Evolutionary conservation across 1,140 invertebrate species (phyloP).

Genomic region (Forficula auricularia): DNA sequence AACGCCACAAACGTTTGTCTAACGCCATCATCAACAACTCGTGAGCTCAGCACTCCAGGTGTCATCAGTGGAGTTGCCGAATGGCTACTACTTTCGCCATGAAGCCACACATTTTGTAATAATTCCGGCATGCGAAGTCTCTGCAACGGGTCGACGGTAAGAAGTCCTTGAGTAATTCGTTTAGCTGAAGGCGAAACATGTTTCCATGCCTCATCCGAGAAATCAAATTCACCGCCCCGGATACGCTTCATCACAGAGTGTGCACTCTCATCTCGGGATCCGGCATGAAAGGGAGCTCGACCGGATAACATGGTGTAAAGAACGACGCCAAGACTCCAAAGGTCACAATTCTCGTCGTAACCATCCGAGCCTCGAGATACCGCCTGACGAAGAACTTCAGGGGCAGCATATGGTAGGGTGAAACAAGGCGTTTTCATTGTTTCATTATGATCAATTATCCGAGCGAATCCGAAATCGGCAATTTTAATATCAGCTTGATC

Average conservation of each 20-base stretch:
- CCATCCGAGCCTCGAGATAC: conserved; percentile 29
- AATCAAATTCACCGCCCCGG: conserved; percentile 55
- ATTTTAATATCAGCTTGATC: conserved; percentile 57
- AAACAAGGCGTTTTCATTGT: conserved; percentile 67
- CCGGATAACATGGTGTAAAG: conserved; percentile 80
- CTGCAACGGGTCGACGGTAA: conserved; percentile 60
- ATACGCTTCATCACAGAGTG: conserved; percentile 61
- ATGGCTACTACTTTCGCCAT: conserved; percentile 22
- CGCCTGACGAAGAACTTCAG: conserved; percentile 58
- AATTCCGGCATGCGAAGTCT: conserved; percentile 51
- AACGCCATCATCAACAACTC: conserved; percentile 28
- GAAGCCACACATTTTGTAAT: conserved; percentile 44
- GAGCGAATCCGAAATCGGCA: conserved; percentile 81
- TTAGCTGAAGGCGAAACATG: conserved; percentile 57
- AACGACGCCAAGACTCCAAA: conserved; percentile 84
- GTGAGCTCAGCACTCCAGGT: conserved; percentile 30
- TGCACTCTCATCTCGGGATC: conserved; percentile 49
- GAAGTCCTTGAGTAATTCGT: conserved; percentile 50
- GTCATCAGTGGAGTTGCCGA: conserved; percentile 37
- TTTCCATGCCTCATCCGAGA: conserved; percentile 50
- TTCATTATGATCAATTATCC: conserved; percentile 43
- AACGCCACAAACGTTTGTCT: conserved; percentile 47
- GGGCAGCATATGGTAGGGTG: conserved; percentile 78
- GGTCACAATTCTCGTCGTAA: conserved; percentile 78
- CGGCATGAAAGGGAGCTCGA: conserved; percentile 56